Conservation (phyloP, 2,888 invertebrate genomes). For the Phaedon cochleariae region DNA sequence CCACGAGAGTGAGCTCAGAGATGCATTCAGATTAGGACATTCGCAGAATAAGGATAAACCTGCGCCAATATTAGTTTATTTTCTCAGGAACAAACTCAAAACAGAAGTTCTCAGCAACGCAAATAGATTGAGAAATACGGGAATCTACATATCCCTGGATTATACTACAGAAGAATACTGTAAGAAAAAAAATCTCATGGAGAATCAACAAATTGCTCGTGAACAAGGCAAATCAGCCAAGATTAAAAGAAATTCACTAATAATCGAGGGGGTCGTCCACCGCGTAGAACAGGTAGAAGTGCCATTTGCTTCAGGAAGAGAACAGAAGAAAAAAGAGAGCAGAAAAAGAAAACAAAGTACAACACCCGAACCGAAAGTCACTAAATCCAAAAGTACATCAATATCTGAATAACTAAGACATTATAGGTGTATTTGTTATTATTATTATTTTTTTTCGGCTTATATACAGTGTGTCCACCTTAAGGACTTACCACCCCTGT, state of each 20-base stretch:
- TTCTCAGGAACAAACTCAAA: background rate
- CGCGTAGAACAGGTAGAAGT: background rate
- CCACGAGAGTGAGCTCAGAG: background rate
- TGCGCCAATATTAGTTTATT: background rate
- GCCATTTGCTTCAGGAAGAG: background rate
- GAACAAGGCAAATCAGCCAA: background rate
- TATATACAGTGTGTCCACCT: background rate
- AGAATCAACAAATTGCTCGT: background rate
- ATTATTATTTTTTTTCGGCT: background rate
- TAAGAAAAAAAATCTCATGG: background rate
- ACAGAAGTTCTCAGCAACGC: constrained; percentile 1
- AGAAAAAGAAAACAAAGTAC: background rate
- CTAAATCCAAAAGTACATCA: background rate
- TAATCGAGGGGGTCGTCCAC: constrained; percentile 1
- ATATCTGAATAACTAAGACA: background rate
- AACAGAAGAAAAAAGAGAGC: background rate
- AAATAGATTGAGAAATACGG: background rate
- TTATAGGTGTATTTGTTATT: background rate
- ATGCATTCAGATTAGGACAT: background rate
- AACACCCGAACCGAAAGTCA: background rate
- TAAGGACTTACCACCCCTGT: background rate
- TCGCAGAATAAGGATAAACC: background rate
- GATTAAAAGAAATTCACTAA: background rate
- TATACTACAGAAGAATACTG: background rate
- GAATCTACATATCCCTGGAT: background rate